Percentiles rank a stretch among this genome's conserved stretches.
Evolutionary conservation across 2,113 vertebrate genomes (phyloP).

Genomic region (Rhombomys opimus): DNA sequence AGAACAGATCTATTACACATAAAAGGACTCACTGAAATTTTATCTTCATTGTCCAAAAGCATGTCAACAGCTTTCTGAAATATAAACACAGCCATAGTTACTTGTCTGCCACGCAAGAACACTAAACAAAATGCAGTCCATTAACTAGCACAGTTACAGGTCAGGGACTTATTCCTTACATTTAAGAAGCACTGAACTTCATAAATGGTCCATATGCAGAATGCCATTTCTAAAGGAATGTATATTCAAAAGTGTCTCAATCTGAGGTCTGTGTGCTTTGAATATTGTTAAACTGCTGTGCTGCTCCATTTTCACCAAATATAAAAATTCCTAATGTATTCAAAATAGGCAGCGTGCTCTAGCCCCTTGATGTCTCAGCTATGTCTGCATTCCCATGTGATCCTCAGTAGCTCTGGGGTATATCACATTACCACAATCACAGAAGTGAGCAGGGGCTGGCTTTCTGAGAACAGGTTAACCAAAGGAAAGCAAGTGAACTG

Average conservation of each 20-base stretch:
- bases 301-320: neutral
- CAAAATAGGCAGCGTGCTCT: neutral
- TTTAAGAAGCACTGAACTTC: neutral
- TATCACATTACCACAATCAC: neutral
- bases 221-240: neutral
- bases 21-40: conserved; percentile 94
- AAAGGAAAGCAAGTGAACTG: neutral
- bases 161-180: neutral
- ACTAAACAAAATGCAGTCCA: neutral
- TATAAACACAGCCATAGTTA: conserved; percentile 38
- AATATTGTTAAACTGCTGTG: neutral
- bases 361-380: neutral
- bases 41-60: conserved; percentile 99
- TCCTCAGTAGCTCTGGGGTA: neutral
- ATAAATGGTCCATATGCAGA: neutral
- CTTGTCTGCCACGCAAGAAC: neutral
- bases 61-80: conserved; percentile 99
- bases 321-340: neutral
- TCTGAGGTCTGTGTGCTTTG: neutral
- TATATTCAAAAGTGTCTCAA: neutral
- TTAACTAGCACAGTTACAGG: neutral
- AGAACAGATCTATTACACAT: neutral
- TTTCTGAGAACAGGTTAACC: neutral
- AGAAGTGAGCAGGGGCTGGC: neutral
- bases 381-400: neutral